Percentiles rank a stretch among this genome's conserved stretches.
Conservation (phyloP, 1,140 invertebrate species). For the Dinothrombium tinctorium region DNA sequence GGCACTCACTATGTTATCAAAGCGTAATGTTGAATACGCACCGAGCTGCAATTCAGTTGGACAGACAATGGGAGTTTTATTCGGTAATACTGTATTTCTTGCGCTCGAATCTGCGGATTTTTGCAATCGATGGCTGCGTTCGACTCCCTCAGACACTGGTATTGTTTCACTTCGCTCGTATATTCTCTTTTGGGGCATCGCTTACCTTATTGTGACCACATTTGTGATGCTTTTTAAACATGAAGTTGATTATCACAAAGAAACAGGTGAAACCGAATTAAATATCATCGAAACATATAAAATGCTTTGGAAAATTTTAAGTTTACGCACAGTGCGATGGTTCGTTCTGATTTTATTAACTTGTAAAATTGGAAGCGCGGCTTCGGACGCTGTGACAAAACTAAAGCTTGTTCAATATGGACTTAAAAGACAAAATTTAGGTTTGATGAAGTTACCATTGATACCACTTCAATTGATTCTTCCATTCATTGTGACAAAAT, state of each 20-base stretch:
- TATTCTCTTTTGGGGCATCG: slow-evolving; percentile 79
- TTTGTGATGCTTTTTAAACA: slow-evolving; percentile 67
- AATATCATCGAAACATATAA: slow-evolving; percentile 57
- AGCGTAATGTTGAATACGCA: slow-evolving; percentile 86
- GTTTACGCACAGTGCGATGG: slow-evolving; percentile 44
- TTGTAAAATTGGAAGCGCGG: slow-evolving; percentile 79
- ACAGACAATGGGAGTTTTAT: slow-evolving; percentile 88
- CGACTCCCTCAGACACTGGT: slow-evolving; percentile 35
- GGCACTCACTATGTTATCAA: slow-evolving; percentile 93
- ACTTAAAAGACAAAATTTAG: slow-evolving; percentile 81
- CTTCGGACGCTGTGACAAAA: slow-evolving; percentile 78
- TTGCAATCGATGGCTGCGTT: slow-evolving; percentile 74
- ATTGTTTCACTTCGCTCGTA: slow-evolving; percentile 63
- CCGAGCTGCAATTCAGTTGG: slow-evolving; percentile 97
- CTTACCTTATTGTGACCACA: slow-evolving; percentile 74
- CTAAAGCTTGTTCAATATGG: slow-evolving; percentile 85
- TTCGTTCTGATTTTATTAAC: slow-evolving; percentile 63
- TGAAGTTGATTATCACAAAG: slow-evolving; percentile 31
- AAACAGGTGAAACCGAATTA: slow-evolving; percentile 18
- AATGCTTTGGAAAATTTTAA: slow-evolving; percentile 55
- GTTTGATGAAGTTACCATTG: slow-evolving; percentile 66
- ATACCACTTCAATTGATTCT: slow-evolving; percentile 84
- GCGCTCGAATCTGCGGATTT: slow-evolving; percentile 90
- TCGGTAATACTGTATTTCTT: slow-evolving; percentile 91
- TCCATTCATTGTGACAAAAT: slow-evolving; percentile 61